Conservation (phyloP, 2,797 vertebrate genomes). For the Danio tinwini region DNA sequence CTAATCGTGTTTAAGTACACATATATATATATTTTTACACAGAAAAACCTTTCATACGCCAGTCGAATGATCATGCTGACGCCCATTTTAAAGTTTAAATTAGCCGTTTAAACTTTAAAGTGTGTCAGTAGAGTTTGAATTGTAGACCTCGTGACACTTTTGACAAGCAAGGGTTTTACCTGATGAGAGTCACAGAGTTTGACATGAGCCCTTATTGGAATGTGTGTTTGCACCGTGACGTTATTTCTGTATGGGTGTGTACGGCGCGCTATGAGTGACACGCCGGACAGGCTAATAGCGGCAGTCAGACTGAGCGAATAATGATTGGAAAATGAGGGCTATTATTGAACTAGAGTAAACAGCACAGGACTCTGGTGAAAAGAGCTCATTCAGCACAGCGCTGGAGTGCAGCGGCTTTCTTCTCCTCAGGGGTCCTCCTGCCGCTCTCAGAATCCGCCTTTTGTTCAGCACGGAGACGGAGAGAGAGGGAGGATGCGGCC, state of each 20-base stretch:
- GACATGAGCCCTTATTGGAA: conserved; percentile 27
- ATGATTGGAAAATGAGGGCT: conserved; percentile 85
- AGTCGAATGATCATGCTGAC: neutral
- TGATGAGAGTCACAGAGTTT: conserved; percentile 42
- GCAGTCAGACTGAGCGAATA: conserved; percentile 81
- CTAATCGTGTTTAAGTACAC: conserved; percentile 39
- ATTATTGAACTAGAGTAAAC: conserved; percentile 85
- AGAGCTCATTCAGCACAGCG: conserved; percentile 76
- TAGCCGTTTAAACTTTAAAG: conserved; percentile 26
- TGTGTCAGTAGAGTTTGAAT: neutral
- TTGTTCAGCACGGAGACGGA: conserved; percentile 63
- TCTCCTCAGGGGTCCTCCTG: conserved; percentile 77
- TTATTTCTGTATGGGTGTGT: conserved; percentile 54
- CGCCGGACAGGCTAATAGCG: conserved; percentile 67
- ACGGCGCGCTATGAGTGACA: conserved; percentile 60
- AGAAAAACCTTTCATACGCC: neutral
- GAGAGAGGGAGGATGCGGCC: conserved; percentile 68
- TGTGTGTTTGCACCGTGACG: conserved; percentile 33
- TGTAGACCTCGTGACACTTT: neutral
- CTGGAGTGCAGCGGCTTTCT: conserved; percentile 80
- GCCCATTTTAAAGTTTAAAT: neutral
- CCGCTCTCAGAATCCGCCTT: conserved; percentile 70
- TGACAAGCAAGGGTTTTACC: conserved; percentile 28
- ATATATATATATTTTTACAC: conserved; percentile 10
- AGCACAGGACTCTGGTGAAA: conserved; percentile 81